These are phyloP conservation scores for Phocoena phocoena DNA, from an alignment of 2,113 vertebrate species.

Conservation along the genomic window DNA sequence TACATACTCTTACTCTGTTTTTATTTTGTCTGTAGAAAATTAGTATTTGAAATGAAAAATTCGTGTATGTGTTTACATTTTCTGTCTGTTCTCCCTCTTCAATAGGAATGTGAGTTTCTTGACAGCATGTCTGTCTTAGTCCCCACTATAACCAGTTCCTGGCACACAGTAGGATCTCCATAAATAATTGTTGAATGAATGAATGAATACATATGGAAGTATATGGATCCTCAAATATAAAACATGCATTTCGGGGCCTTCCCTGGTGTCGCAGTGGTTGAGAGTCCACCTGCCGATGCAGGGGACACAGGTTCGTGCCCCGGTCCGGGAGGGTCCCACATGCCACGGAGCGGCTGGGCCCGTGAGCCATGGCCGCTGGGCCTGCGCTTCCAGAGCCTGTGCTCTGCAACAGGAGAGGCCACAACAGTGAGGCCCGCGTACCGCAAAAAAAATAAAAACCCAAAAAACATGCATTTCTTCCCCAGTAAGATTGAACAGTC, in stretches of 20 bases:
- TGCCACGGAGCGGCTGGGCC: too few species aligned
- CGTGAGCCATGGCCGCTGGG: too few species aligned
- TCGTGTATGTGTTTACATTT: not conserved
- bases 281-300: too few species aligned
- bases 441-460: too few species aligned
- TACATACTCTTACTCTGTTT: not conserved
- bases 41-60: not conserved
- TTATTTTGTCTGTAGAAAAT: not conserved
- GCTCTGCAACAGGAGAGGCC: too few species aligned
- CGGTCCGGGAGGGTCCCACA: too few species aligned
- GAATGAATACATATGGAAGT: not conserved
- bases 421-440: too few species aligned
- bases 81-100: not conserved
- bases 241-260: not conserved
- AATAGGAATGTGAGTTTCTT: not conserved
- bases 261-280: too few species aligned
- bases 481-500: not conserved
- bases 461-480: not conserved
- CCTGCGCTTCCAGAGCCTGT: too few species aligned
- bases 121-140: not conserved
- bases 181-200: not conserved
- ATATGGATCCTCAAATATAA: not conserved
- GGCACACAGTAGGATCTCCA: not conserved
- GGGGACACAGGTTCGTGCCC: too few species aligned
- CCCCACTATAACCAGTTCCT: not conserved